Evolutionary conservation across 1,140 invertebrate genomes (phyloP).

Genomic region (Holcopasites calliopsidis): DNA sequence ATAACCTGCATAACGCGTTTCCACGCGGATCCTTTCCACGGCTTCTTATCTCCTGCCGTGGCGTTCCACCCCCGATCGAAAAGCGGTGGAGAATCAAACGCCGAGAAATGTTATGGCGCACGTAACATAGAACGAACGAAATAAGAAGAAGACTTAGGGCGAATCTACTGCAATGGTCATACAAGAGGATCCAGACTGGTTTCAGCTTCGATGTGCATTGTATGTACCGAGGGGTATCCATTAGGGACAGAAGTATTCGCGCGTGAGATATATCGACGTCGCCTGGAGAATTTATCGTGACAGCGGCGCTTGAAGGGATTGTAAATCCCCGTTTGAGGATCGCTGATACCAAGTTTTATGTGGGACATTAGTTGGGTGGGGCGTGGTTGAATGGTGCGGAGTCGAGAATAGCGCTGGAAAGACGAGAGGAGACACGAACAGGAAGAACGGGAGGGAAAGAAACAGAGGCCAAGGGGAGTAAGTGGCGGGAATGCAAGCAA

Average conservation of each 20-base stretch:
- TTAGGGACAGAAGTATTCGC: conserved; percentile 79
- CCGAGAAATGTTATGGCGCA: background rate
- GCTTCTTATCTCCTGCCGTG: background rate
- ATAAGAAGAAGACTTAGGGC: conserved; percentile 35
- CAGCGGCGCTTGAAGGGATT: conserved; percentile 80
- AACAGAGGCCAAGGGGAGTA: conserved; percentile 9
- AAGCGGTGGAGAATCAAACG: background rate
- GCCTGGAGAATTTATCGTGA: conserved; percentile 77
- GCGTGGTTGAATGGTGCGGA: conserved; percentile 77
- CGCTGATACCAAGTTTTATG: conserved; percentile 81
- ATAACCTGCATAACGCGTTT: conserved; percentile 64
- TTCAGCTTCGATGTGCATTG: conserved; percentile 59
- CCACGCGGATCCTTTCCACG: conserved; percentile 51
- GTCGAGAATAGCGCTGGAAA: conserved; percentile 72
- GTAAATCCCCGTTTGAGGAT: conserved; percentile 81
- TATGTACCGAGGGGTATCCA: conserved; percentile 74
- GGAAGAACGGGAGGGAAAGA: conserved; percentile 62
- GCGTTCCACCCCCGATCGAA: background rate
- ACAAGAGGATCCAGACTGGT: conserved; percentile 63
- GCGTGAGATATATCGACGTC: conserved; percentile 77
- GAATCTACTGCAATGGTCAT: conserved; percentile 57
- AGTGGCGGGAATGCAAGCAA: background rate
- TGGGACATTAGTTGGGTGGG: conserved; percentile 80
- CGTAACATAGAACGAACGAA: conserved; percentile 6
- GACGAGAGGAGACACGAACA: conserved; percentile 48